Evolutionary conservation across 2,888 invertebrate genomes (phyloP).

Genomic region (Amphimallon solstitiale): DNA sequence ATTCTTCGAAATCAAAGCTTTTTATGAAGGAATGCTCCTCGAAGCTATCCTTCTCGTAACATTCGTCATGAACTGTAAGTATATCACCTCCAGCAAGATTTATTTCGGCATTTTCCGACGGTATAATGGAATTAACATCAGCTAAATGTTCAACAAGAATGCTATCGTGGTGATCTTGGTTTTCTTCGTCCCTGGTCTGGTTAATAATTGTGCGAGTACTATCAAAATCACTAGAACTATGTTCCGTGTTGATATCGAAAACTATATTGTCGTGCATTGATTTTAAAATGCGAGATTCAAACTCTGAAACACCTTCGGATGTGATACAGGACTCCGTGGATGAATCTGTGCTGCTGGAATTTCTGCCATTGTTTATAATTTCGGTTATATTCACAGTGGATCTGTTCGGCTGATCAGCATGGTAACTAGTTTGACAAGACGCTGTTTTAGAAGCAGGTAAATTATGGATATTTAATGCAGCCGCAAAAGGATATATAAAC

Average conservation of each 20-base stretch:
- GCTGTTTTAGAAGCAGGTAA: slow-evolving; percentile 45
- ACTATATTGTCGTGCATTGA: slow-evolving; percentile 45
- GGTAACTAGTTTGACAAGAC: slow-evolving; percentile 53
- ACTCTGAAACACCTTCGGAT: slow-evolving; percentile 37
- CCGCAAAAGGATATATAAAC: slow-evolving; percentile 59
- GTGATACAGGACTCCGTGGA: slow-evolving; percentile 1
- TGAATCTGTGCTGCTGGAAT: not conserved
- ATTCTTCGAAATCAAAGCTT: not conserved
- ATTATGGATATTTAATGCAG: slow-evolving; percentile 52
- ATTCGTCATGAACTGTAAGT: not conserved
- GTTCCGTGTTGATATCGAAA: slow-evolving; percentile 27
- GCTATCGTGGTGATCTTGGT: not conserved
- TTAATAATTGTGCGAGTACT: slow-evolving; percentile 8
- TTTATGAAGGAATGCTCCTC: not conserved
- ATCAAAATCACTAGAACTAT: slow-evolving; percentile 1
- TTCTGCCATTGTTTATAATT: slow-evolving; percentile 5
- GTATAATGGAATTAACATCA: not conserved
- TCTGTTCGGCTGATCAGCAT: not conserved
- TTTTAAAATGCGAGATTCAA: slow-evolving; percentile 45
- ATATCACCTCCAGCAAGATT: slow-evolving; percentile 3
- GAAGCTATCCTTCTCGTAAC: not conserved
- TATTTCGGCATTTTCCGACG: not conserved
- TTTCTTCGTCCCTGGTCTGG: not conserved
- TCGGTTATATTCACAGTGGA: slow-evolving; percentile 12
- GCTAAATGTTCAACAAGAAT: not conserved